A percentile compares a stretch with the other conserved stretches of the same genome.
Evolutionary conservation across 2,113 vertebrate genomes (phyloP).

Genomic region (Tautogolabrus adspersus): DNA sequence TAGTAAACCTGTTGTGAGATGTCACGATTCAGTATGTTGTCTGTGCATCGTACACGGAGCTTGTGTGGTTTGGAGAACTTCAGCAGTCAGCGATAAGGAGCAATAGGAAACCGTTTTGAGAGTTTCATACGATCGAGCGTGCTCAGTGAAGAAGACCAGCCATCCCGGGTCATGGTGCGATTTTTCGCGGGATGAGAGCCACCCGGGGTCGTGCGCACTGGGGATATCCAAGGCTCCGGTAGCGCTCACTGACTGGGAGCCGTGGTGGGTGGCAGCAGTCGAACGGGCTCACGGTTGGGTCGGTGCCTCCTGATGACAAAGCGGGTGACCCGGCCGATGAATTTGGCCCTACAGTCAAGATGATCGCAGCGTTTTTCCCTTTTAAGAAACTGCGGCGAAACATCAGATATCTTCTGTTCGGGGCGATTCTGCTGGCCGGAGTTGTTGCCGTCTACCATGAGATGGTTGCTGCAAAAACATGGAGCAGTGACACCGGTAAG

Average conservation of each 20-base stretch:
- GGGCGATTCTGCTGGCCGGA: constrained; percentile 63
- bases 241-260: constrained; percentile 30
- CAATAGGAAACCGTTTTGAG: neutral
- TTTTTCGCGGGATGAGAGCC: constrained; percentile 48
- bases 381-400: constrained; percentile 78
- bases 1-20: constrained; percentile 10
- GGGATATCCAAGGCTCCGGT: constrained; percentile 32
- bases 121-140: constrained; percentile 3
- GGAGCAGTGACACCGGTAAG: constrained; percentile 63
- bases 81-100: neutral
- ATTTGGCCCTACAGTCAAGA: constrained; percentile 31
- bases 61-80: neutral
- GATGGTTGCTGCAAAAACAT: constrained; percentile 48
- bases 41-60: neutral
- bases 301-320: constrained; percentile 25
- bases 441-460: constrained; percentile 74
- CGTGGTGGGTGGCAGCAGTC: neutral
- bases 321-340: constrained; percentile 13
- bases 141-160: neutral
- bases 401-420: constrained; percentile 61
- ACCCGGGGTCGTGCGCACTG: constrained; percentile 3
- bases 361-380: constrained; percentile 70
- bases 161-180: neutral
- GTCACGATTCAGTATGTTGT: neutral
- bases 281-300: neutral